Evolutionary conservation across 1,140 invertebrate species (phyloP), one percentile per base, ranked within the genome.

Genomic region (Pseudomyrmex concolor): DNA sequence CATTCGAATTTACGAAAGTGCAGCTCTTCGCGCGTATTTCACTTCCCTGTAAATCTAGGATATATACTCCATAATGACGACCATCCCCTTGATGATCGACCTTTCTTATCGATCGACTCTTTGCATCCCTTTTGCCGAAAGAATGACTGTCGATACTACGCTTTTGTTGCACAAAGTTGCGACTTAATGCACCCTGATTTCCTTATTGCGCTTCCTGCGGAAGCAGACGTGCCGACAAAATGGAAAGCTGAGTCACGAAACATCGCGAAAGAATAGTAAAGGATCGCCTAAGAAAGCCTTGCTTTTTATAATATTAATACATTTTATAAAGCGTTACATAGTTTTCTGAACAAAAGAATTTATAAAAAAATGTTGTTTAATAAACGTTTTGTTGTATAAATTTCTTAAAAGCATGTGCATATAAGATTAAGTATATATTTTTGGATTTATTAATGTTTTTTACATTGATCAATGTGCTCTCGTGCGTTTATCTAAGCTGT

Each of bases 1-100:
- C 88, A 88, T 85, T 83, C 83, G 80, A 90, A 88, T 90, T 91
- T 67, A 73, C 48, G 83, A 85, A 87, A 82, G 83, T 84, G 84
- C 82, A 73, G 43, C 5, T 71, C 73, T 76, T 76, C 83, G 51
- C 63, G 43, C 66, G 17, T 68, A 48, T 60, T 76, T 77, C n/a
- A 63, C 48, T 66, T 57, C 81, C 72, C 72, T 77, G 60, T n/a
- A 34, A 80, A 62, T 3, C 54, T 0, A 34, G 5, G 25, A 12
- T 8, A 34, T 43, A 48, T 50, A 51, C 51, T 43, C 64, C 59
- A 74, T 54, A 62, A n/a, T 15, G 51, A 48, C 25, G 25, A 57
- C 64, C 73, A n/a, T 2, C 48, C 22, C 43, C 7, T 55, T 22
- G 22, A 34, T 34, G 25, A 34, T 34, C 60, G 54, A 25, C 5